Percentiles rank a stretch among this genome's conserved stretches.
Conservation (phyloP, 2,113 vertebrate species). For the Pteronura brasiliensis region DNA sequence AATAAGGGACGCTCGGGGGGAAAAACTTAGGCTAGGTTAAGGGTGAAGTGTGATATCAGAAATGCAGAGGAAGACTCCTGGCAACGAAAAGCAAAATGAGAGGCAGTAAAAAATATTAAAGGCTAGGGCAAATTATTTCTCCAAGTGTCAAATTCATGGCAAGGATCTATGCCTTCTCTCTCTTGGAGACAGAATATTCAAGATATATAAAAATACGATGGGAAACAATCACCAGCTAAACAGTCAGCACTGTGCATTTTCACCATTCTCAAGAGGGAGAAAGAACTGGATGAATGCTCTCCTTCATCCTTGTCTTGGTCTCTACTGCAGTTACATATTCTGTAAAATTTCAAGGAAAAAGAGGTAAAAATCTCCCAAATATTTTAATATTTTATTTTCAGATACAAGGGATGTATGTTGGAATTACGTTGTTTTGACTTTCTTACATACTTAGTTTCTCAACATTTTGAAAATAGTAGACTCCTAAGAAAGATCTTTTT, state of each 20-base stretch:
- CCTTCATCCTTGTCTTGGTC: background rate
- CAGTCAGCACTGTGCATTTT: background rate
- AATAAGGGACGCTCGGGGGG: background rate
- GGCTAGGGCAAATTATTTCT: background rate
- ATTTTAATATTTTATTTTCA: conserved; percentile 1
- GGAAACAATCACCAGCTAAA: background rate
- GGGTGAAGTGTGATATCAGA: background rate
- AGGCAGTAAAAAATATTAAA: background rate
- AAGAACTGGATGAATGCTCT: background rate
- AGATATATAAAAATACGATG: background rate
- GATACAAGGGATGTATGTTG: background rate
- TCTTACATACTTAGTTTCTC: background rate
- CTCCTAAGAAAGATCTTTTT: background rate
- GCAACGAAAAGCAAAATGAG: background rate
- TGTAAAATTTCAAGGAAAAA: conserved; percentile 23
- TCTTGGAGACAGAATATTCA: background rate
- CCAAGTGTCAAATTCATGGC: background rate
- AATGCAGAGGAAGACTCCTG: background rate
- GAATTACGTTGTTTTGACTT: background rate
- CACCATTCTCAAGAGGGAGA: background rate
- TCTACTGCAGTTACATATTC: background rate
- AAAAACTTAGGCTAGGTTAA: background rate
- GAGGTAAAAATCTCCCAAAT: conserved; percentile 20
- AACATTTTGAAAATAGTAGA: background rate
- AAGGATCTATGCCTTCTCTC: background rate